Evolutionary conservation across 2,888 invertebrate genomes (phyloP).

Genomic region (Agrochola circellaris): DNA sequence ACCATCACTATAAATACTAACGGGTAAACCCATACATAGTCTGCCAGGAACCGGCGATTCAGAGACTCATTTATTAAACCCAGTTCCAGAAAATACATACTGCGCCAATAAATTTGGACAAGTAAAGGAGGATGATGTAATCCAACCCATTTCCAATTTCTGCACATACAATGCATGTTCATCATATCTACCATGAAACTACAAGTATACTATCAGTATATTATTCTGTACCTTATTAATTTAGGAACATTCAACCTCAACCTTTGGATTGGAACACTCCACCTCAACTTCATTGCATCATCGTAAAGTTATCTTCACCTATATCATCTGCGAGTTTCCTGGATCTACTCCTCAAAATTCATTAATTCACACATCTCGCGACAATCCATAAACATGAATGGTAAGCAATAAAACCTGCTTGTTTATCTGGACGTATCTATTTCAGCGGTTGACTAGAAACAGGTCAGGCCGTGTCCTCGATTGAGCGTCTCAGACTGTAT

Average conservation of each 20-base stretch:
- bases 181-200: neutral
- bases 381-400: slow-evolving; percentile 50
- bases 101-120: neutral
- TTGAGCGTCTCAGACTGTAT: slow-evolving; percentile 37
- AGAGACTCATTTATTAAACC: neutral
- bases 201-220: too few species aligned
- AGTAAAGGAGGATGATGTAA: neutral
- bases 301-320: neutral
- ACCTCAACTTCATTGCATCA: slow-evolving; percentile 13
- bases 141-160: neutral
- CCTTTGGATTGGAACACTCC: neutral
- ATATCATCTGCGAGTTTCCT: slow-evolving; percentile 10
- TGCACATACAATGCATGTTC: neutral
- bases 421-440: slow-evolving; percentile 66
- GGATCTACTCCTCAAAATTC: slow-evolving; percentile 41
- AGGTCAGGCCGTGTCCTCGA: slow-evolving; percentile 69
- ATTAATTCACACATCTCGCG: slow-evolving; percentile 9
- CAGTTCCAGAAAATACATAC: neutral
- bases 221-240: neutral
- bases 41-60: neutral
- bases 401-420: slow-evolving; percentile 51
- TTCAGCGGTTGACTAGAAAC: slow-evolving; percentile 65
- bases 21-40: neutral
- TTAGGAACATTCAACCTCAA: neutral
- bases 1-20: neutral